Base-by-base conservation (phyloP, 2,797 vertebrate species). In the Dicrostonyx torquatus region DNA sequence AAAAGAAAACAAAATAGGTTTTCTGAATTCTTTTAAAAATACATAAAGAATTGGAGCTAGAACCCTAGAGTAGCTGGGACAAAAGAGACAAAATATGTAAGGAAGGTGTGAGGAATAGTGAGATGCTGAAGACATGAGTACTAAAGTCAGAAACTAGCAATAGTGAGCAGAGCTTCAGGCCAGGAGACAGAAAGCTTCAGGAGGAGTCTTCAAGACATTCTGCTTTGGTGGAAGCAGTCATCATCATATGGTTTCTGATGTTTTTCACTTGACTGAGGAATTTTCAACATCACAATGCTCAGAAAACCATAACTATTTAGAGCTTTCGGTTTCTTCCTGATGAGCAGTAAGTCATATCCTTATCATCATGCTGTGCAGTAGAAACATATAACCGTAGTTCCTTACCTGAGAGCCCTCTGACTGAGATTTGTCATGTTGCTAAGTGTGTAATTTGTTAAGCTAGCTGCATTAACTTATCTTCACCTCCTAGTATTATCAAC, bases 11-110 rank as follows among this genome's bases (percentile, higher is more conserved):
- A 43, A 68, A 68, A 68, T 68, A 68, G 64, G 64, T 40, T 22
- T 22, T 72, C 24, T 72, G n/a, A 1, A 40, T 72, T 9, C 18
- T 40, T 58, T 40, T 58, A 58, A 68, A n/a, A 37, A 79, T 58
- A 22, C 37, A 80, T 40, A 80, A 58, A 55, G 34, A 79, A 55
- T 45, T 29, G 43, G 13, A 37, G 5, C 11, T 34, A 43, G 37
- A 5, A 18, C 3, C 24, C 45, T 43, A 26, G 3, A n/a, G 6
- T 11, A 12, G 6, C 1, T 1, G 15, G 1, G 45, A 24, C 22
- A 45, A 18, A 83, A 60, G 20, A 90, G 64, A 31, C 11, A n/a
- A 43, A 43, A 34, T 10, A 20, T 0, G 0, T 7, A 2, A 37
- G 15, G 26, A 68, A 6, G 2, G 3, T 37, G 4, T 26, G 40